phyloP scores from a whole-genome alignment of 2,113 vertebrate genomes.

The Trochalopteron elliotii region DNA sequence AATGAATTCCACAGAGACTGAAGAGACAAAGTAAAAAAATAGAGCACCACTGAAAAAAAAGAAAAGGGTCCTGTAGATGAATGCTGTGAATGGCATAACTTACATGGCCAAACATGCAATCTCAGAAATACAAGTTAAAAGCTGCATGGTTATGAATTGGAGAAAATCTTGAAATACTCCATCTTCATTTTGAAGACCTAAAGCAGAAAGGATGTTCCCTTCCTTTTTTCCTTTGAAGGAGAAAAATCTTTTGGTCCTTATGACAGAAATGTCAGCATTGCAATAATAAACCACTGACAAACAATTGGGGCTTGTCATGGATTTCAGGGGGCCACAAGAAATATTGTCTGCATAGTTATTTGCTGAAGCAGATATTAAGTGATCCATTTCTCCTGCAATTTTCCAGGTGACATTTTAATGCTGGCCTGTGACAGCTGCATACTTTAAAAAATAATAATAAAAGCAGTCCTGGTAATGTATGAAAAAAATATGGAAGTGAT shows the following conservation, averaged over 20 bases:
- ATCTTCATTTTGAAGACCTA: background rate
- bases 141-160: background rate
- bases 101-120: background rate
- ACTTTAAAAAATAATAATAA: background rate
- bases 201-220: background rate
- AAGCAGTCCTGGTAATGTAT: background rate
- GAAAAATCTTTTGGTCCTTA: background rate
- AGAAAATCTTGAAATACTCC: background rate
- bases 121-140: background rate
- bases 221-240: background rate
- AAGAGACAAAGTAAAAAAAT: background rate
- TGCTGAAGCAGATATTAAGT: background rate
- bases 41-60: background rate
- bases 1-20: background rate
- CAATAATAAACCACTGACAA: background rate
- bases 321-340: background rate
- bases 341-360: background rate
- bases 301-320: background rate
- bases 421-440: constrained; percentile 40
- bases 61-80: background rate
- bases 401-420: constrained; percentile 46
- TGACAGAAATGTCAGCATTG: background rate
- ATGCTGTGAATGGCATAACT: background rate
- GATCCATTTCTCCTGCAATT: constrained; percentile 16
- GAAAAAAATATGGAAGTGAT: constrained; percentile 21